Evolutionary conservation across 2,797 vertebrate genomes (phyloP).

Genomic region (Avahi laniger): DNA sequence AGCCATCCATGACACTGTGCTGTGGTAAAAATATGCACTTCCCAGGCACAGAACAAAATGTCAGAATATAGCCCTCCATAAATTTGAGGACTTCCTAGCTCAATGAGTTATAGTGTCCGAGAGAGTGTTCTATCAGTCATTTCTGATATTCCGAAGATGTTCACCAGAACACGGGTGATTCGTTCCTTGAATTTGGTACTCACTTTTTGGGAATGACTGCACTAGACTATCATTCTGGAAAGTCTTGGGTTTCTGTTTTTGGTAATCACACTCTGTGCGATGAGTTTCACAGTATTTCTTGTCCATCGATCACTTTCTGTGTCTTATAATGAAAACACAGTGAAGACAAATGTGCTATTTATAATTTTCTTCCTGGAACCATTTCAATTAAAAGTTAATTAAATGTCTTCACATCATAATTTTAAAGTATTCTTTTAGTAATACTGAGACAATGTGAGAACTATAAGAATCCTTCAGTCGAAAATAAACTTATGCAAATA

Average conservation of each 20-base stretch:
- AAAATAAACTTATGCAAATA: slow-evolving; percentile 68
- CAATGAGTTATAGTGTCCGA: neutral
- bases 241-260: neutral
- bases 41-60: neutral
- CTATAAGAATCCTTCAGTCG: slow-evolving; percentile 60
- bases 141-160: neutral
- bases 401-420: slow-evolving; percentile 71
- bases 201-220: neutral
- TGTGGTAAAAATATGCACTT: neutral
- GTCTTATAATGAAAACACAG: slow-evolving; percentile 53
- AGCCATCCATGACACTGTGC: neutral
- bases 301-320: neutral
- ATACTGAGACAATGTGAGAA: slow-evolving; percentile 8
- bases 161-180: neutral
- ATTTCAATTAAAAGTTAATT: slow-evolving; percentile 77
- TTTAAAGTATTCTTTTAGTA: slow-evolving; percentile 67
- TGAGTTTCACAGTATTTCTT: neutral
- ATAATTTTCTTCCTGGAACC: slow-evolving; percentile 68
- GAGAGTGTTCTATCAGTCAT: neutral
- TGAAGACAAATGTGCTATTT: slow-evolving; percentile 64
- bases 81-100: neutral
- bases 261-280: neutral
- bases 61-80: neutral
- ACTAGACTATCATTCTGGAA: neutral
- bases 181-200: neutral